These are phyloP conservation scores for Platygyra sinensis DNA, from an alignment of 64 coral and sea anemone genomes.

Conservation along the genomic window DNA sequence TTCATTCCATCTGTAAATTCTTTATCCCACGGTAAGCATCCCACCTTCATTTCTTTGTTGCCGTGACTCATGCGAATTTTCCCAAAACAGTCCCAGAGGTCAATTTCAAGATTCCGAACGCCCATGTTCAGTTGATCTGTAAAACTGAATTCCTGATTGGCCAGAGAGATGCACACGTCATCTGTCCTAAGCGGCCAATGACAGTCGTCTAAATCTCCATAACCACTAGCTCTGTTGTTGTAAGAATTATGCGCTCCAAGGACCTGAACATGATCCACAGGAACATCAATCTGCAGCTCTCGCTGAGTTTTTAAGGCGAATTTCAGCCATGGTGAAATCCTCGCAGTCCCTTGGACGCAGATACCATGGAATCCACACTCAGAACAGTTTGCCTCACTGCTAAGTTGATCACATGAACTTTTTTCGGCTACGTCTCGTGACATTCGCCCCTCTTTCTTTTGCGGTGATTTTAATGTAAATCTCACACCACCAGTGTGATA, in stretches of 20 bases:
- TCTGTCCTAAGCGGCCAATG: conserved; percentile 46
- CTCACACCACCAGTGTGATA: background rate
- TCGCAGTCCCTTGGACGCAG: conserved; percentile 45
- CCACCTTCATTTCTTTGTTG: conserved; percentile 18
- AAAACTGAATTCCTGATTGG: conserved; percentile 84
- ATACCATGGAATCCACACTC: conserved; percentile 68
- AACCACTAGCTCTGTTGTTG: conserved; percentile 65
- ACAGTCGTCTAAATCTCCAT: conserved; percentile 61
- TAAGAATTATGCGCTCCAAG: conserved; percentile 66
- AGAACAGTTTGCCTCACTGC: conserved; percentile 57
- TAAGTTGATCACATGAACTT: conserved; percentile 41
- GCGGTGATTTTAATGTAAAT: no score
- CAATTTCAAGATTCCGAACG: conserved; percentile 65
- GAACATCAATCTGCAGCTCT: conserved; percentile 53
- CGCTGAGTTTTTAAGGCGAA: conserved; percentile 69
- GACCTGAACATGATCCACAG: conserved; percentile 57
- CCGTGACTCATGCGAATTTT: conserved; percentile 78
- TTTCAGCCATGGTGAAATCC: conserved; percentile 54
- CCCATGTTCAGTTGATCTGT: conserved; percentile 72
- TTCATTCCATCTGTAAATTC: conserved; percentile 59
- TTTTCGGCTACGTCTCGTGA: no score
- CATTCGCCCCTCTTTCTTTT: no score
- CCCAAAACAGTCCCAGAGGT: conserved; percentile 69
- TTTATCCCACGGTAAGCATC: conserved; percentile 65
- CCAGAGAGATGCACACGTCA: conserved; percentile 54